Percentiles rank a stretch among this genome's conserved stretches.
Conservation (phyloP, 2,888 invertebrate species). For the Loripinus fragilis region DNA sequence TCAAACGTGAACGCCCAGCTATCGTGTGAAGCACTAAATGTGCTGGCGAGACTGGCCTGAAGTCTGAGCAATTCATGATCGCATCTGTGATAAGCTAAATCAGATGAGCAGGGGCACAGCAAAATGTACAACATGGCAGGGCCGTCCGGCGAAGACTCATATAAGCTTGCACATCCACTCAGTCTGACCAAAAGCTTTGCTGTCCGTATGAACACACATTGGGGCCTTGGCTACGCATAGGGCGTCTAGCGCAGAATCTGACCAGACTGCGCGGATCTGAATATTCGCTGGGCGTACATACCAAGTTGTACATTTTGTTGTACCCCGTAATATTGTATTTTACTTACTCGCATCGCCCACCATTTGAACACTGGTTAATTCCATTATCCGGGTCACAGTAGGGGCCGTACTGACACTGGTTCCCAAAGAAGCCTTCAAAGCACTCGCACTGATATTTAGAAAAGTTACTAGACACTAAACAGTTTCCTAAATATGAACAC, state of each 20-base stretch:
- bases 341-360: conserved; percentile 92
- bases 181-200: neutral
- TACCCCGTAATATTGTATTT: no score
- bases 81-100: no score
- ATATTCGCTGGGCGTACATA: no score
- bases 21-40: no score
- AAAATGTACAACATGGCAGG: neutral
- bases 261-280: no score
- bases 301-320: no score
- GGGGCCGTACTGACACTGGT: conserved; percentile 91
- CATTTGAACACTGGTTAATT: conserved; percentile 89
- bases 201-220: no score
- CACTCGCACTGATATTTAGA: conserved; percentile 86
- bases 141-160: neutral
- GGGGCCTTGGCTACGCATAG: no score
- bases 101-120: neutral
- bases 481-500: conserved; percentile 94
- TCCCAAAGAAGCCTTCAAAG: conserved; percentile 91
- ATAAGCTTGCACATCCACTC: neutral
- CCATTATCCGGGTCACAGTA: conserved; percentile 88
- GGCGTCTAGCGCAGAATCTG: no score
- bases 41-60: no score
- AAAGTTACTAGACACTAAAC: conserved; percentile 89
- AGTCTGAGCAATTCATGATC: no score
- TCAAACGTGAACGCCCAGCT: no score